Percentiles rank a stretch among this genome's conserved stretches.
Conservation (phyloP, 2,113 vertebrate species). For the Erpornis zantholeuca region DNA sequence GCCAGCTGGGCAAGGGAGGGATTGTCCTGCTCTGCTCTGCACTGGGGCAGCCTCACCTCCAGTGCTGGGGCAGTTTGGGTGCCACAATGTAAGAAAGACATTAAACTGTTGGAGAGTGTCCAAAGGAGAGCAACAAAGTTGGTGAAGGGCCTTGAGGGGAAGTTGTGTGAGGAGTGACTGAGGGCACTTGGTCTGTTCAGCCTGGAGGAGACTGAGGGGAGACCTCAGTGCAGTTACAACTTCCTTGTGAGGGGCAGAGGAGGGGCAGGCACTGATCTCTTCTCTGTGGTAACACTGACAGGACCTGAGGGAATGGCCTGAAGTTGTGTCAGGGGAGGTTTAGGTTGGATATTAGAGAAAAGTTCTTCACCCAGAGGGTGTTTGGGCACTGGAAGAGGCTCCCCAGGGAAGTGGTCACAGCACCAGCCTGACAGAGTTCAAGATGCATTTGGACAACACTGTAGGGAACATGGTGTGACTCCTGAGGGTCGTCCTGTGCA, state of each 20-base stretch:
- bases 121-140: background rate
- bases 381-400: background rate
- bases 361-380: background rate
- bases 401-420: background rate
- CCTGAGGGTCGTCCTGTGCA: background rate
- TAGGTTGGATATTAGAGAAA: background rate
- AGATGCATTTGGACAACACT: background rate
- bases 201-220: background rate
- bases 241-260: rapidly evolving
- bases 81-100: rapidly evolving
- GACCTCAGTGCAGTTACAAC: background rate
- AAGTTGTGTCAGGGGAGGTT: background rate
- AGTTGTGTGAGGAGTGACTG: rapidly evolving
- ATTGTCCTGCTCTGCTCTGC: background rate
- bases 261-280: background rate
- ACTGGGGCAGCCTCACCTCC: background rate
- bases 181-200: background rate
- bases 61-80: background rate
- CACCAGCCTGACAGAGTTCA: background rate
- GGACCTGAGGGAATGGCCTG: background rate
- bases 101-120: rapidly evolving
- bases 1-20: rapidly evolving
- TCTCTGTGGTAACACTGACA: background rate
- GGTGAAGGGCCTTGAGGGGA: background rate
- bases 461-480: rapidly evolving